Percentiles rank a stretch among this genome's conserved stretches.
Conservation (phyloP, 2,888 invertebrate species). For the Eubasilissa splendida region DNA sequence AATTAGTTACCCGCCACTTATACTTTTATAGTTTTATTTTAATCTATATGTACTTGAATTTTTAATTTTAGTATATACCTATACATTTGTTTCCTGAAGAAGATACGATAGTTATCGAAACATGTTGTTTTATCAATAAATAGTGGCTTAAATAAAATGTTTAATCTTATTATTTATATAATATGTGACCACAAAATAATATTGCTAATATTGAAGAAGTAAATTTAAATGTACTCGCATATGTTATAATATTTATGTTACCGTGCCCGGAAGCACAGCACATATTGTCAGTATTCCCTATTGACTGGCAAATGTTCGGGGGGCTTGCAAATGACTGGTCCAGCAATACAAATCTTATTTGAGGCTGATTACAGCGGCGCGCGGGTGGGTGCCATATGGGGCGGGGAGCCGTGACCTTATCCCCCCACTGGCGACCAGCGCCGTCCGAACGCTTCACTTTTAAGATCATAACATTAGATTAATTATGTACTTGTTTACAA, state of each 20-base stretch:
- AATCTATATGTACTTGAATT: too few relatives aligned
- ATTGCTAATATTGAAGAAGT: too few relatives aligned
- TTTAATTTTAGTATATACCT: too few relatives aligned
- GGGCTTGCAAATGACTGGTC: conserved; percentile 47
- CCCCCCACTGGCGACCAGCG: conserved; percentile 17
- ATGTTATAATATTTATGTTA: neutral
- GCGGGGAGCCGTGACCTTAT: conserved; percentile 7
- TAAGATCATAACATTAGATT: neutral
- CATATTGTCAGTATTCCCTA: conserved; percentile 33
- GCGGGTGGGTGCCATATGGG: conserved; percentile 46
- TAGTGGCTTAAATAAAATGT: too few relatives aligned
- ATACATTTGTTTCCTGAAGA: too few relatives aligned
- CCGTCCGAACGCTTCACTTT: neutral
- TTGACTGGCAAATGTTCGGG: conserved; percentile 27
- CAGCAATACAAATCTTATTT: conserved; percentile 57
- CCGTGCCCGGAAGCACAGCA: neutral
- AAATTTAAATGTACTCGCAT: conserved; percentile 1
- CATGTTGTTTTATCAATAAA: too few relatives aligned
- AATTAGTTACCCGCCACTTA: too few relatives aligned
- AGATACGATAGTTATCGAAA: too few relatives aligned
- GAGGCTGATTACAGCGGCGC: conserved; percentile 53
- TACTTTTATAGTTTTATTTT: too few relatives aligned
- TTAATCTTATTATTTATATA: too few relatives aligned
- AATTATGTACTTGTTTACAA: too few relatives aligned
- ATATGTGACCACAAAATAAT: too few relatives aligned